phyloP scores from a whole-genome alignment of 2,888 invertebrate genomes.

The Keiferia lycopersicella region DNA sequence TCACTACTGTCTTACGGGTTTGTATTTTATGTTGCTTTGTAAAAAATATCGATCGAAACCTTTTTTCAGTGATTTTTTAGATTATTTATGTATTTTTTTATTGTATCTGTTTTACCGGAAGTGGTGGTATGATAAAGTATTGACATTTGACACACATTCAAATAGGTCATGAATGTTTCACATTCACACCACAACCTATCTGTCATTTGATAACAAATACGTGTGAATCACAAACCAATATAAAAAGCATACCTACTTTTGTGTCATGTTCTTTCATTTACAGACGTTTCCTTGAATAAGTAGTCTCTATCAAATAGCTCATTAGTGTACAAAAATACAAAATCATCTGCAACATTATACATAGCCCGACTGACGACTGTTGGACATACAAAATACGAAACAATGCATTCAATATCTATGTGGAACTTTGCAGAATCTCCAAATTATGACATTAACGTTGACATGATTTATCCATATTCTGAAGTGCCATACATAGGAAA shows the following conservation, averaged over 20 bases:
- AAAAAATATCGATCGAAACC: background rate
- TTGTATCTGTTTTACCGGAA: background rate
- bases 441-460: constrained; percentile 45
- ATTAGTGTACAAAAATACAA: too few species aligned
- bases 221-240: background rate
- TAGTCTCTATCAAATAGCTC: too few species aligned
- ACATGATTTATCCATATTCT: constrained; percentile 50
- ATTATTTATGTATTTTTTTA: too few species aligned
- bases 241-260: background rate
- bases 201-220: constrained; percentile 5
- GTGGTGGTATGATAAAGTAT: background rate
- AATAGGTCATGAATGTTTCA: background rate
- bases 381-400: background rate
- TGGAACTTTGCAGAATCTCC: constrained; percentile 37
- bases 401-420: constrained; percentile 24
- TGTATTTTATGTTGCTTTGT: background rate
- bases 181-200: background rate
- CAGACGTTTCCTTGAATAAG: background rate
- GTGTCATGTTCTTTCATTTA: background rate
- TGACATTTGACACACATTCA: background rate
- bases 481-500: constrained; percentile 52
- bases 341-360: too few species aligned
- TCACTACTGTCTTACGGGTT: background rate
- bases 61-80: too few species aligned
- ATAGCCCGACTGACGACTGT: background rate